Base-by-base conservation (phyloP, 2,888 invertebrate genomes). In the Lasioglossum morio region DNA sequence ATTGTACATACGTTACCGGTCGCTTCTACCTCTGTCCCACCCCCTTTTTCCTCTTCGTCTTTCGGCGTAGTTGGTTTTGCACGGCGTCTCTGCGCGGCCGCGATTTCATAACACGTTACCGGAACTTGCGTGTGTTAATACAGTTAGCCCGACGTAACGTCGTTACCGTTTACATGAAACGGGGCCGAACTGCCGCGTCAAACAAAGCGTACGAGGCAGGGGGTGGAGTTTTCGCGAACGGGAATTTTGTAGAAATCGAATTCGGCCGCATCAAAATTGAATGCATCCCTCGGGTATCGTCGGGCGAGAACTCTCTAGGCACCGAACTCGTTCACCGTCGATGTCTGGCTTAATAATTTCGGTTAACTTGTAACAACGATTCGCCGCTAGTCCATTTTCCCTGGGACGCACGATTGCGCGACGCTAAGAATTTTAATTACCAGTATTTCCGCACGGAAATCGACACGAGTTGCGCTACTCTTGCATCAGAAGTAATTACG, bases 1-100 rank as follows among this genome's bases (percentile, higher is more conserved):
- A 95, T 94, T 94, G 93, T 94, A 94, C 95, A 94, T 95, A 95
- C 92, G 94, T 95, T 95, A 95, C 89, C 86, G 79, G 70, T 79
- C 57, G 78, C 4, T 34, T 81, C 74, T 79, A 78, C 72, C 81
- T 70, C 85, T 76, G 74, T 81, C 30, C 77, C 70, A 53, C 66
- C 76, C 86, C 88, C 87, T 87, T 76, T 66, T 76, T 66, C 69
- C 66, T 69, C 72, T 63, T 82, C 77, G 82, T 79, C 89, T 88
- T 83, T 86, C 81, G 74, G 70, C 46, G 72, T 10, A 10, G 79
- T 57, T 84, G 84, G 79, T 86, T 66, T 90, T 79, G 79, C 84
- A 57, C 60, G 14, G 84, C 77, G 48, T 72, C 70, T 66, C 77
- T 53, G 63, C 69, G 14, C 57, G 86, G 10, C 83, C 84, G 84